These are phyloP conservation scores for Ips typographus DNA, from an alignment of 1,140 invertebrate genomes.

Conservation along the genomic window DNA sequence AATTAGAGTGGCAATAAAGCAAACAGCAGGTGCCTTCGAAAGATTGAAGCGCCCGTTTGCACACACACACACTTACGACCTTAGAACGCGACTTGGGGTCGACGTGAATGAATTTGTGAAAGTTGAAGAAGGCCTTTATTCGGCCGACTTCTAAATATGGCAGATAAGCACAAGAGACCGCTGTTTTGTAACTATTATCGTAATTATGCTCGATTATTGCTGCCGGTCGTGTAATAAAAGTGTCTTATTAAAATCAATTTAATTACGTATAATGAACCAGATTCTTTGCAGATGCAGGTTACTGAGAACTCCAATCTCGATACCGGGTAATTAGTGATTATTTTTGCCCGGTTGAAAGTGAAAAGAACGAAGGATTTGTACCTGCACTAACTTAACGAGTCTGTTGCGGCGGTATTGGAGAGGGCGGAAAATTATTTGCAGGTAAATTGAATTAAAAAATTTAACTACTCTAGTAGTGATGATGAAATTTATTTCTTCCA, in stretches of 20 bases:
- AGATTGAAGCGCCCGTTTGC: background rate
- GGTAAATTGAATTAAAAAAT: no score
- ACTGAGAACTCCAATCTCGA: background rate
- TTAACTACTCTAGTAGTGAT: background rate
- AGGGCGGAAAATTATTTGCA: no score
- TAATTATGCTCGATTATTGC: slow-evolving; percentile 8
- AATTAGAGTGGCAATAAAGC: background rate
- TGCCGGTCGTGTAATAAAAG: slow-evolving; percentile 7
- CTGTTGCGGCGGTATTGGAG: no score
- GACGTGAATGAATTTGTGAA: slow-evolving; percentile 21
- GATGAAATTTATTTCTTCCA: slow-evolving; percentile 4
- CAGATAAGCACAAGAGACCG: background rate
- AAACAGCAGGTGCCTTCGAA: slow-evolving; percentile 1
- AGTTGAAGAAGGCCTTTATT: slow-evolving; percentile 10
- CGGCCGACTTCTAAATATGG: slow-evolving; percentile 10
- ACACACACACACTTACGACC: background rate
- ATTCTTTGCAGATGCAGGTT: slow-evolving; percentile 9
- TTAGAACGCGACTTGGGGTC: background rate
- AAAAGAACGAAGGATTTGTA: background rate
- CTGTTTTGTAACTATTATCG: slow-evolving; percentile 17
- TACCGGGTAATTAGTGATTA: background rate
- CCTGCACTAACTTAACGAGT: no score
- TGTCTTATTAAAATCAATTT: slow-evolving; percentile 18
- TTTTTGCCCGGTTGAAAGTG: background rate
- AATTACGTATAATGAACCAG: slow-evolving; percentile 12